Conservation (phyloP, 2,888 invertebrate species). For the Balanococcus diminutus region DNA sequence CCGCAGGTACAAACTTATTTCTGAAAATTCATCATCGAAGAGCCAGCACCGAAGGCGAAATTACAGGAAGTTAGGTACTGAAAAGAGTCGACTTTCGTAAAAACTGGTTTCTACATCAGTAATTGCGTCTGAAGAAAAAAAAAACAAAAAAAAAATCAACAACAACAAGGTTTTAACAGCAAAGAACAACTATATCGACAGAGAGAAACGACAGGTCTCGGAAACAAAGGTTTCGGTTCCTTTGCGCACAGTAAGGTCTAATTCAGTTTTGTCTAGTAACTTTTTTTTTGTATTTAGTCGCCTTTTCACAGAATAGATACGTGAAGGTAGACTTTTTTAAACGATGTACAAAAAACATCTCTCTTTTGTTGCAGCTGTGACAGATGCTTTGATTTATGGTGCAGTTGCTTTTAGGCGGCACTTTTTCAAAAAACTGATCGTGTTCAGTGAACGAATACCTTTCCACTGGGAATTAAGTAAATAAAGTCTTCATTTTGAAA, state of each 20-base stretch:
- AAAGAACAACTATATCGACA: neutral
- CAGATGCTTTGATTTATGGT: conserved; percentile 29
- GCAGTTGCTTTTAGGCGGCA: conserved; percentile 35
- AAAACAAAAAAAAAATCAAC: neutral
- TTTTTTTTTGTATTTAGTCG: neutral
- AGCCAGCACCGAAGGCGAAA: no score
- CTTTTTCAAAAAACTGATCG: conserved; percentile 18
- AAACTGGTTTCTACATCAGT: neutral
- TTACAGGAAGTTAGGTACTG: neutral
- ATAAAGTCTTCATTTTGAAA: conserved; percentile 25
- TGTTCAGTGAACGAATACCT: conserved; percentile 9
- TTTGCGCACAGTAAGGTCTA: conserved; percentile 5
- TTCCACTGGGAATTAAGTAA: neutral
- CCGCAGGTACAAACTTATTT: no score
- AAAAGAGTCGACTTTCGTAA: neutral
- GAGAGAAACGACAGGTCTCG: neutral
- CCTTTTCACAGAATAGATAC: conserved; percentile 11
- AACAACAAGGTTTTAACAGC: neutral
- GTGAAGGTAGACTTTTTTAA: neutral
- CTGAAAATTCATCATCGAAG: no score
- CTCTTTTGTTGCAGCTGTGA: conserved; percentile 10
- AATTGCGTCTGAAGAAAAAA: neutral
- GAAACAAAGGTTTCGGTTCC: conserved; percentile 16
- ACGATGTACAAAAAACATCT: neutral
- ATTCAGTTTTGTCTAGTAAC: neutral